phyloP scores from a whole-genome alignment of 2,888 invertebrate genomes.

The Bursaphelenchus okinawaensis region DNA sequence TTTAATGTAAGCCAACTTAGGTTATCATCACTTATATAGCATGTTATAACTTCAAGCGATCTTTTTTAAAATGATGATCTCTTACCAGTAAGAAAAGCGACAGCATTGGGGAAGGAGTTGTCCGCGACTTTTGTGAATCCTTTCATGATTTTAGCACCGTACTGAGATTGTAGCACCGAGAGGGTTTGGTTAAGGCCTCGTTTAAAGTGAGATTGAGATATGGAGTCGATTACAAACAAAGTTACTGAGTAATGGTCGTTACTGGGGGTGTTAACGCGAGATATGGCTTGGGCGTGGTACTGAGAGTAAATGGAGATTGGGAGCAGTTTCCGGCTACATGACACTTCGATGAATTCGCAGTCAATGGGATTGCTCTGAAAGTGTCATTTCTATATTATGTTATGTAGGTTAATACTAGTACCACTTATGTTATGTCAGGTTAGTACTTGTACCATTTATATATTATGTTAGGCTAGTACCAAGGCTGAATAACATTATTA shows the following conservation, averaged over 20 bases:
- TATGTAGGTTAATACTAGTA: neutral
- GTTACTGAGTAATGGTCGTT: conserved; percentile 51
- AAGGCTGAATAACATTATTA: too few species aligned
- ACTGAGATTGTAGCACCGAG: conserved; percentile 40
- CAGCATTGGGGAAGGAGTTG: conserved; percentile 59
- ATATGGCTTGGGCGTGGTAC: conserved; percentile 37
- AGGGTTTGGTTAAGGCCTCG: conserved; percentile 57
- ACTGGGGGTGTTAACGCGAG: neutral
- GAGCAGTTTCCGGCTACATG: conserved; percentile 32
- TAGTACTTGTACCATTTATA: too few species aligned
- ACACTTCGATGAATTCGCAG: conserved; percentile 45
- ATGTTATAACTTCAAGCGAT: too few species aligned
- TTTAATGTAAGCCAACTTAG: neutral
- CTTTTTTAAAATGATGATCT: too few species aligned
- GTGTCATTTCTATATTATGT: neutral
- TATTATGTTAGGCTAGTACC: too few species aligned
- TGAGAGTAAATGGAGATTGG: conserved; percentile 39
- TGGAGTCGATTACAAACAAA: conserved; percentile 60
- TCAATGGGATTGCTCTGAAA: conserved; percentile 28
- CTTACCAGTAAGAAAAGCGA: conserved; percentile 57
- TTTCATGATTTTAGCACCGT: conserved; percentile 28
- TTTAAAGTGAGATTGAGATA: conserved; percentile 58
- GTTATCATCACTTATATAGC: too few species aligned
- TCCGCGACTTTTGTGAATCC: conserved; percentile 61
- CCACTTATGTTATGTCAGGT: too few species aligned